Evolutionary conservation across 1,140 invertebrate species (phyloP), one percentile per base, ranked within the genome.

Genomic region (Forficula auricularia): DNA sequence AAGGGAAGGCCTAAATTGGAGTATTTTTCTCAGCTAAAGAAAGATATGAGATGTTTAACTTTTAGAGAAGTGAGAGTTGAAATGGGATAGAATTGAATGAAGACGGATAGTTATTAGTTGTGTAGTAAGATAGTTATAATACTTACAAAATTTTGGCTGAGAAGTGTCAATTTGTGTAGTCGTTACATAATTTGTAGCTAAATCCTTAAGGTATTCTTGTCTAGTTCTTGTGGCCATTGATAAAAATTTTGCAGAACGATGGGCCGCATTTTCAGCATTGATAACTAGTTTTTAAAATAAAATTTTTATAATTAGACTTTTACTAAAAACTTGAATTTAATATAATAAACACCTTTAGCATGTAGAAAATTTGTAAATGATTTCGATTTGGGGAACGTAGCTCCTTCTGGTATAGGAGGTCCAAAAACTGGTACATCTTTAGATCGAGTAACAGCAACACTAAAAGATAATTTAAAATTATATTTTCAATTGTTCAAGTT

Each of bases 351-450:
- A 77, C 74, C 65, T 77, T 98, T 97, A 33, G 90, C 84, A 46
- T 96, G 61, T 16, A 97, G 67, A 61, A 97, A 91, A 57, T 96
- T 87, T 12, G 82, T 80, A 61, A 98, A 96, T 10, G 77, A 70
- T 65, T 85, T 82, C 42, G 82, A 79, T 64, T 92, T 94, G 9
- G 77, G 70, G 60, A 91, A 95, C 7, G 75, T 73, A 3, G 79
- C 82, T 43, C 79, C 77, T 52, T 82, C 72, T 40, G 82, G 79
- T 40, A 98, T 81, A 0, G 88, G 84, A 12, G 92, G 92, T 20
- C 92, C 92, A 64, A 98, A 98, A 37, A 89, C 73, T 45, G 91
- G 84, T 35, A 97, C 89, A 65, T 95, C 88, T 65, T 91, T 92
- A 39, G 89, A 92, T 51, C 92, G 72, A 46, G 81, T 85, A 1